Base-by-base conservation (phyloP, 2,797 vertebrate genomes). In the Apogon hyalosoma region DNA sequence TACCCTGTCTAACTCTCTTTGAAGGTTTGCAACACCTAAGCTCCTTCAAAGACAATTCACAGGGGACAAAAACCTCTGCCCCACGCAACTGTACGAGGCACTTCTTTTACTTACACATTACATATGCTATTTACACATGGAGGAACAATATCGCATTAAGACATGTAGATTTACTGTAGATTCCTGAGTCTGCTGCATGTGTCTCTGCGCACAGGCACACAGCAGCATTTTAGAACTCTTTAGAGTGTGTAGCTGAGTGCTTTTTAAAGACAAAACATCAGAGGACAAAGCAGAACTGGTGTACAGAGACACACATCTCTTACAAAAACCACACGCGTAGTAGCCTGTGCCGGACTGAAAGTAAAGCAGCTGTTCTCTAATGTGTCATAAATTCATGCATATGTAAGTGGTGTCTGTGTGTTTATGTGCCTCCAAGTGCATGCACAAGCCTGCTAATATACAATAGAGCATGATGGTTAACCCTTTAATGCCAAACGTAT, bases 21-120 rank as follows among this genome's bases (percentile, higher is more conserved):
- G 84, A 89, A 83, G 77, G 59, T 73, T 88, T 75, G 75, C 75
- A 85, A 80, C 77, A 86, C 87, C 80, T 80, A 76, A 76, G 69
- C 78, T 60, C 63, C 80, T 82, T 87, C 81, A 88, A 79, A 87
- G 74, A 75, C 67, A 77, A 82, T 71, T 77, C 79, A 82, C 70
- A 8, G 43, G 54, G 45, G 79, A 69, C 62, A 64, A 67, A 77
- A 77, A 65, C 47, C 71, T 67, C 63, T 80, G 78, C 63, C 76
- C 85, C 59, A 33, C 71, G 67, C 71, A 53, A 83, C 55, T 61
- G 56, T 66, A 75, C 47, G 14, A 59, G 11, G 24, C 69, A 18
- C 41, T 69, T 53, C 42, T 43, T 55, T 50, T 19, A n/a, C 11
- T 12, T 39, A 38, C 55, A 58, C 45, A 48, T 16, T 36, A 33